These are phyloP conservation scores for Xyliphius kryptos DNA, from an alignment of 2,113 vertebrate genomes.

Conservation along the genomic window DNA sequence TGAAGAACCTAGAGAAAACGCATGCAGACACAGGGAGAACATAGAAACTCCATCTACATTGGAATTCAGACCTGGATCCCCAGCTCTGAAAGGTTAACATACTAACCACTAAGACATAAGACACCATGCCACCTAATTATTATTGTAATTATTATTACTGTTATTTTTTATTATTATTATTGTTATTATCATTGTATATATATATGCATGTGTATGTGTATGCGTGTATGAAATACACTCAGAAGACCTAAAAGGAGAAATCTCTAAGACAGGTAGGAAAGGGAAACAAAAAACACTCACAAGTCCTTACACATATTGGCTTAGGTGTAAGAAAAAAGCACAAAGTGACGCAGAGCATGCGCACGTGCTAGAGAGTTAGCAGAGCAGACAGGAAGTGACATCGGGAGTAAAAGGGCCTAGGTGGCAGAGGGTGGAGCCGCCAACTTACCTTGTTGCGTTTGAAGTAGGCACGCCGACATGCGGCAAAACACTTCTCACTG, in stretches of 20 bases:
- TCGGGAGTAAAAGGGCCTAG: constrained; percentile 24
- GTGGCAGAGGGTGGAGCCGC: constrained; percentile 4
- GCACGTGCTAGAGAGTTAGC: constrained; percentile 26
- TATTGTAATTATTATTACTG: no score
- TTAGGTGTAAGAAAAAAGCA: constrained; percentile 68
- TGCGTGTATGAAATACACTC: constrained; percentile 12
- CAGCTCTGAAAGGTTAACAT: no score
- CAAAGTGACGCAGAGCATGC: constrained; percentile 39
- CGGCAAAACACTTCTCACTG: constrained; percentile 99
- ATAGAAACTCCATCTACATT: no score
- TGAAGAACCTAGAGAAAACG: no score
- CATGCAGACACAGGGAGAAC: no score
- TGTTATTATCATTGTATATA: neutral
- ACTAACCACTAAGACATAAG: no score
- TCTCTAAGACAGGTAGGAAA: constrained; percentile 62
- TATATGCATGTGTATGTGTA: neutral
- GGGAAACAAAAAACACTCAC: constrained; percentile 53
- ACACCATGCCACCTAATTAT: no score
- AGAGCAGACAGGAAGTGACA: constrained; percentile 38
- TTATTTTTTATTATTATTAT: no score
- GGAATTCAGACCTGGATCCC: no score
- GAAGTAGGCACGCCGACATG: constrained; percentile 97
- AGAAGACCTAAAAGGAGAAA: constrained; percentile 58
- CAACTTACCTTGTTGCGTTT: constrained; percentile 96
- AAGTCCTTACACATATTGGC: constrained; percentile 72